Evolutionary conservation across 2,113 vertebrate genomes (phyloP), one percentile per base, ranked within the genome.

Genomic region (Rhinolophus ferrumequinum): DNA sequence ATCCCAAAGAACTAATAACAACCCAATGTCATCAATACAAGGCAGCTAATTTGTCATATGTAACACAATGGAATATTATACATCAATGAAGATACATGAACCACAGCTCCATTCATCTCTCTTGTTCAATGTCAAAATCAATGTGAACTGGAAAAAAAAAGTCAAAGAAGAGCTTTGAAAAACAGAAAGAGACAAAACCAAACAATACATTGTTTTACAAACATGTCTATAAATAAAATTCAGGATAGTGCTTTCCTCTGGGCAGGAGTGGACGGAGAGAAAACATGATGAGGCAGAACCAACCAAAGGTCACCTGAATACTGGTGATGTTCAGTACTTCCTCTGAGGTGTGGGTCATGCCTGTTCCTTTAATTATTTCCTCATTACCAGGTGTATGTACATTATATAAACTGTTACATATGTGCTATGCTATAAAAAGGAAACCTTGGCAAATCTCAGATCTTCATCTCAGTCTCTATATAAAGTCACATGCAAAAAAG

Each of bases 51-150:
- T 56, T 83, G n/a, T 90, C 47, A 64, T 64, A 76, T 4, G n/a
- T 19, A 94, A 38, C 28, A 58, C 14, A 85, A 22, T 8, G 3
- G 30, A 76, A 56, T 91, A 76, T 76, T 85, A 76, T 19, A 77
- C 3, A 80, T 77, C n/a, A 81, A 79, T 82, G 33, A 88, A 93
- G 93, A 88, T 18, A 91, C 14, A 66, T 38, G 52, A 83, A 94
- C 30, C 15, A 12, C 3, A 24, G 22, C 16, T 86, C 38, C 44
- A 81, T 16, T 85, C 38, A 90, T 77, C 47, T 93, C 19, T n/a
- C 35, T 66, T 44, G 35, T 38, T 88, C 90, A 90, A 58, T 72
- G 33, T 52, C 54, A 88, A 18, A 33, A 79, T 88, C 70, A 87
- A 28, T 28, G 7, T n/a, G 66, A 24, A 52, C 22, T 52, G 7